phyloP scores from a whole-genome alignment of 2,113 vertebrate species.

The Engystomops pustulosus region DNA sequence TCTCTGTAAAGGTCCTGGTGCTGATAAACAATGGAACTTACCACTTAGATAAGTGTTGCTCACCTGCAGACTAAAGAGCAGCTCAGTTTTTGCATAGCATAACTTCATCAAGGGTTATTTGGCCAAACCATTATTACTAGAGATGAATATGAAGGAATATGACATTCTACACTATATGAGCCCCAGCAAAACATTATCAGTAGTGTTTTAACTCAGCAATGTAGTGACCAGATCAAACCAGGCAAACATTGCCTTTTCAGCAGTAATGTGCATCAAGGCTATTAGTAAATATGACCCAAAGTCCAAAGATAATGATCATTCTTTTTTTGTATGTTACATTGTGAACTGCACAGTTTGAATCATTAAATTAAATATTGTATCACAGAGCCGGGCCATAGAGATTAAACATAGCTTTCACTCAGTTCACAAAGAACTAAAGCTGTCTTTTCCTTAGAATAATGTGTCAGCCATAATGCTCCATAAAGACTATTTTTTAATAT shows the following conservation, averaged over 20 bases:
- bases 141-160: no score
- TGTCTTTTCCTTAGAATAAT: conserved; percentile 44
- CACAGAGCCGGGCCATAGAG: conserved; percentile 41
- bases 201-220: neutral
- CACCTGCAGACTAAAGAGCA: neutral
- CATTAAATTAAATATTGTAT: conserved; percentile 54
- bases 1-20: no score
- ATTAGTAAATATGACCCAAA: conserved; percentile 40
- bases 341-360: conserved; percentile 39
- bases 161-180: neutral
- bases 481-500: conserved; percentile 49
- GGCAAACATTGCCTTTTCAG: conserved; percentile 2
- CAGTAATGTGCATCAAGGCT: conserved; percentile 26
- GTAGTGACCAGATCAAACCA: neutral
- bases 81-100: no score
- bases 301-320: conserved; percentile 46
- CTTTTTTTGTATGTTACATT: conserved; percentile 39
- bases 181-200: neutral
- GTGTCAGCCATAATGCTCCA: conserved; percentile 43
- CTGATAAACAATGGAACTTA: no score
- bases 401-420: conserved; percentile 45
- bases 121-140: no score
- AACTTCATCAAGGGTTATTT: conserved; percentile 60
- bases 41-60: no score
- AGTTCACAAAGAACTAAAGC: conserved; percentile 46